phyloP scores from a whole-genome alignment of 2,888 invertebrate species.

The Byasa hedistus region DNA sequence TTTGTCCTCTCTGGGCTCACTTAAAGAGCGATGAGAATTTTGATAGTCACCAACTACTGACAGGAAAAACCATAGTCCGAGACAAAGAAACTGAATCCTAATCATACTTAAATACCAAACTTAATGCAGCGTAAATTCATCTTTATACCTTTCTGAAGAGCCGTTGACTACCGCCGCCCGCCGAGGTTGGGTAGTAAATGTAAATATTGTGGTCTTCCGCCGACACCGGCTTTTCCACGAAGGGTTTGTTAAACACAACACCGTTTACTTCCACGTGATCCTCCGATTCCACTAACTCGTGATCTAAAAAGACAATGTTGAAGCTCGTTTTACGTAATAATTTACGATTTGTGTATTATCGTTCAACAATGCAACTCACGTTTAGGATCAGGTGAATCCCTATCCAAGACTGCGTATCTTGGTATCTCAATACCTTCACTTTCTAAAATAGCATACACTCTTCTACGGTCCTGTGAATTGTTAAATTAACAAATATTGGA shows the following conservation, averaged over 20 bases:
- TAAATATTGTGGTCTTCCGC: slow-evolving; percentile 99
- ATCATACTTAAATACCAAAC: neutral
- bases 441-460: slow-evolving; percentile 96
- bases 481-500: neutral
- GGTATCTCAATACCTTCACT: slow-evolving; percentile 98
- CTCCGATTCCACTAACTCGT: slow-evolving; percentile 95
- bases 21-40: too few species aligned
- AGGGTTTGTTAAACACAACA: slow-evolving; percentile 97
- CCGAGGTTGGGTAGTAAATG: slow-evolving; percentile 99
- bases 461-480: slow-evolving; percentile 87
- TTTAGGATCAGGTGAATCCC: slow-evolving; percentile 95
- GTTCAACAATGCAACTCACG: slow-evolving; percentile 79
- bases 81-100: too few species aligned
- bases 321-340: slow-evolving; percentile 9
- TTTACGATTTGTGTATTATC: neutral
- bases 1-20: too few species aligned
- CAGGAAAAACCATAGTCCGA: too few species aligned
- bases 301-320: slow-evolving; percentile 78
- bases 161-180: slow-evolving; percentile 98
- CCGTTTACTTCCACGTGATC: slow-evolving; percentile 99
- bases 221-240: slow-evolving; percentile 99
- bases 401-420: slow-evolving; percentile 96
- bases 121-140: neutral
- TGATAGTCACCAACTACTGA: too few species aligned
- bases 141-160: slow-evolving; percentile 94